Evolutionary conservation across 2,888 invertebrate genomes (phyloP).

Genomic region (Pheosia gnoma): DNA sequence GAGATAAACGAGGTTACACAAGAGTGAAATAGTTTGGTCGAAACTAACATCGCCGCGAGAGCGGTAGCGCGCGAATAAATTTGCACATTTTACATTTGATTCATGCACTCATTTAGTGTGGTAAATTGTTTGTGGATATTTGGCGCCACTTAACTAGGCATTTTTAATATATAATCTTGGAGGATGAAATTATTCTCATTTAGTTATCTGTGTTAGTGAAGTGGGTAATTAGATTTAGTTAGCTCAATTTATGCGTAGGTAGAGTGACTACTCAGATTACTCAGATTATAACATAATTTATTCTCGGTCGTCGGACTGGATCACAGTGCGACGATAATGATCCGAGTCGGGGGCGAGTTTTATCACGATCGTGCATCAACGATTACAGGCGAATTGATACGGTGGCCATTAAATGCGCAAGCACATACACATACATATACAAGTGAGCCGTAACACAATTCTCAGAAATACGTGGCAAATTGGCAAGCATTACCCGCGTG

Average conservation of each 20-base stretch:
- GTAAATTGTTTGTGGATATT: constrained; percentile 1
- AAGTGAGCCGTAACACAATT: neutral
- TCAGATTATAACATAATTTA: neutral
- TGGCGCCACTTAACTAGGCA: neutral
- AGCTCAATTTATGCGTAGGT: too few relatives aligned
- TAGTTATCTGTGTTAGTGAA: neutral
- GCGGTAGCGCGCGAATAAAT: constrained; percentile 31
- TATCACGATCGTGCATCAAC: constrained; percentile 1
- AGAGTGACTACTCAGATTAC: neutral
- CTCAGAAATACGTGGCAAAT: neutral
- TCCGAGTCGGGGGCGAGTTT: neutral
- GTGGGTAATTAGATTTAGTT: too few relatives aligned
- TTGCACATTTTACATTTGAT: constrained; percentile 28
- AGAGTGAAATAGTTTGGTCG: constrained; percentile 44
- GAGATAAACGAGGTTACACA: constrained; percentile 51
- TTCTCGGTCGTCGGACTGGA: neutral
- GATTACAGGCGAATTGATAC: constrained; percentile 1
- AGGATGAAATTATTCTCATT: neutral
- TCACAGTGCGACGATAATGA: neutral
- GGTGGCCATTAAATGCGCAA: neutral
- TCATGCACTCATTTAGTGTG: constrained; percentile 12
- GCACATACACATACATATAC: neutral
- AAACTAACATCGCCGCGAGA: constrained; percentile 28
- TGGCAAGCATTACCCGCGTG: too few relatives aligned
- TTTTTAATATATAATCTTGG: neutral